Evolutionary conservation across 2,888 invertebrate genomes (phyloP).

Genomic region (Synergus laeviventris): DNA sequence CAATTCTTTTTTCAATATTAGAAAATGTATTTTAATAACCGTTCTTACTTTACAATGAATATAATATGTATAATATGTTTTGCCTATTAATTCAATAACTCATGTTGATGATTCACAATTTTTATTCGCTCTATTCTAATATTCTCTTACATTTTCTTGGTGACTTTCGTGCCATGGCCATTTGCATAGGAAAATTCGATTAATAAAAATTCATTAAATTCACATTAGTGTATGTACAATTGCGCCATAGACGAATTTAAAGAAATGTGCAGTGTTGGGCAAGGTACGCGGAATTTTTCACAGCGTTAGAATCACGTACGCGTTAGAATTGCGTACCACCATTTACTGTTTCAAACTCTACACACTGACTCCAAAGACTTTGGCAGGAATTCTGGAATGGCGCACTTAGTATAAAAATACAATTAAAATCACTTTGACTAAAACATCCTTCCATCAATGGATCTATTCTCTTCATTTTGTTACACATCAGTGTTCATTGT

Average conservation of each 20-base stretch:
- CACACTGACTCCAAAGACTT: constrained; percentile 29
- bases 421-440: constrained; percentile 50
- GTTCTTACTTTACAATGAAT: constrained; percentile 19
- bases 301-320: neutral
- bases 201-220: constrained; percentile 36
- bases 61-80: constrained; percentile 5
- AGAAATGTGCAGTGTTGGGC: neutral
- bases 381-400: constrained; percentile 48
- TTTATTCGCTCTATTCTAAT: constrained; percentile 20
- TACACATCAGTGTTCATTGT: constrained; percentile 36
- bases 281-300: constrained; percentile 10
- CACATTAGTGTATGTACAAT: constrained; percentile 30
- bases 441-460: constrained; percentile 47
- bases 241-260: constrained; percentile 35
- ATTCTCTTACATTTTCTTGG: neutral
- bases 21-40: constrained; percentile 29
- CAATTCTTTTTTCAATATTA: constrained; percentile 8
- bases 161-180: constrained; percentile 33
- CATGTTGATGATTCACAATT: neutral
- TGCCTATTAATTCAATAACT: constrained; percentile 10
- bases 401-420: constrained; percentile 53
- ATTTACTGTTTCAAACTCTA: constrained; percentile 11
- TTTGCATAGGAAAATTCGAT: constrained; percentile 17
- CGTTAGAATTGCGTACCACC: neutral
- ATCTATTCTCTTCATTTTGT: constrained; percentile 45